Percentiles rank a stretch among this genome's conserved stretches.
Conservation (phyloP, 2,888 invertebrate species). For the Siphlonurus alternatus region DNA sequence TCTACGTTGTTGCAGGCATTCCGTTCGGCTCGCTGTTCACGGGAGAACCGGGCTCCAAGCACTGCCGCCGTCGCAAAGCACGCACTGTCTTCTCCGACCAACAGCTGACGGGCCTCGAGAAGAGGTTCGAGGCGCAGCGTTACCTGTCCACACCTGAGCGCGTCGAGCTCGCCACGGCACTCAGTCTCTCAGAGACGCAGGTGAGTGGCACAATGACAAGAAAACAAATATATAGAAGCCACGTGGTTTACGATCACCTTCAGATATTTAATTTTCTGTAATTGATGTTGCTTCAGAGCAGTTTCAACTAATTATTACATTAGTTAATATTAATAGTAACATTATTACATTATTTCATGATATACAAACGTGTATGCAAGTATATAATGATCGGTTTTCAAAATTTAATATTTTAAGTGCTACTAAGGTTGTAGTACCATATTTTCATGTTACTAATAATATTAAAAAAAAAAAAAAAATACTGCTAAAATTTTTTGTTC, state of each 20-base stretch:
- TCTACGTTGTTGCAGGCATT: slow-evolving; percentile 2
- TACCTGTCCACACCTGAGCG: slow-evolving; percentile 93
- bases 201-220: slow-evolving; percentile 20
- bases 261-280: background rate
- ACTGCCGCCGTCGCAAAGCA: slow-evolving; percentile 90
- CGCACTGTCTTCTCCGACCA: slow-evolving; percentile 67
- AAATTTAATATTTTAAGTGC: too few species aligned
- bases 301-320: too few species aligned
- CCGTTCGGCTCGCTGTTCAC: slow-evolving; percentile 34
- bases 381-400: too few species aligned
- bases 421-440: too few species aligned
- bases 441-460: too few species aligned
- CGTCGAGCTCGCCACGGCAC: slow-evolving; percentile 81
- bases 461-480: too few species aligned
- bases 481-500: too few species aligned
- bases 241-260: background rate
- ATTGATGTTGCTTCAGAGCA: background rate
- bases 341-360: too few species aligned
- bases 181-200: slow-evolving; percentile 84
- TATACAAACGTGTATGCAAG: too few species aligned
- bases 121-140: slow-evolving; percentile 84
- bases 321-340: background rate
- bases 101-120: slow-evolving; percentile 66
- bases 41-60: slow-evolving; percentile 35
- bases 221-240: background rate